Conservation (phyloP, 2,888 invertebrate genomes). For the Acanthosoma haemorrhoidale region DNA sequence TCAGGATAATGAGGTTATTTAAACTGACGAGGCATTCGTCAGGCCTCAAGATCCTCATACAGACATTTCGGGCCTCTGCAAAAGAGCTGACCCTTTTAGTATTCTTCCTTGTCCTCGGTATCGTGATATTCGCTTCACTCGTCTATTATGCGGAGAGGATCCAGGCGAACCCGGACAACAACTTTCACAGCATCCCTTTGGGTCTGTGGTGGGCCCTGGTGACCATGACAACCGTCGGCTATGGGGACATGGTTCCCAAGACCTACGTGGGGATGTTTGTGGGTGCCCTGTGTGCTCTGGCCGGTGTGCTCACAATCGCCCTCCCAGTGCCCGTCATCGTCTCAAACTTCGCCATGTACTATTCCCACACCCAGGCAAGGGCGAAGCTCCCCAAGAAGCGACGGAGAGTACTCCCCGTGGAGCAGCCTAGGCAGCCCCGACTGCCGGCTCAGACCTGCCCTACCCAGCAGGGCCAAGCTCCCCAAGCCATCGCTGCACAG, state of each 20-base stretch:
- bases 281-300: constrained; percentile 93
- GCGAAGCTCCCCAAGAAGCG: constrained; percentile 98
- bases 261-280: constrained; percentile 99
- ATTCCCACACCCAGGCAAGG: constrained; percentile 88
- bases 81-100: constrained; percentile 93
- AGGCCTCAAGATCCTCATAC: constrained; percentile 95
- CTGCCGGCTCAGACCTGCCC: constrained; percentile 51
- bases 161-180: constrained; percentile 90
- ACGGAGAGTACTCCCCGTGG: constrained; percentile 91
- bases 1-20: constrained; percentile 94
- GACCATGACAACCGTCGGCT: constrained; percentile 98
- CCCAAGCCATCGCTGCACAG: constrained; percentile 47
- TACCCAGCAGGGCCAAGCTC: constrained; percentile 46
- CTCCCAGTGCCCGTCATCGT: constrained; percentile 99
- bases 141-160: constrained; percentile 98
- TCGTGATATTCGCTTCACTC: constrained; percentile 95
- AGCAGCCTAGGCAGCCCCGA: constrained; percentile 72
- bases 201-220: constrained; percentile 99
- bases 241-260: constrained; percentile 97
- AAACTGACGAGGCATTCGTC: constrained; percentile 95
- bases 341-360: constrained; percentile 97
- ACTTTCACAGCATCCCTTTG: constrained; percentile 96
- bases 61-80: constrained; percentile 93
- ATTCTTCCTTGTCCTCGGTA: constrained; percentile 95
- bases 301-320: constrained; percentile 97